These are phyloP conservation scores for Meles meles DNA, from an alignment of 2,113 vertebrate genomes.

Conservation along the genomic window DNA sequence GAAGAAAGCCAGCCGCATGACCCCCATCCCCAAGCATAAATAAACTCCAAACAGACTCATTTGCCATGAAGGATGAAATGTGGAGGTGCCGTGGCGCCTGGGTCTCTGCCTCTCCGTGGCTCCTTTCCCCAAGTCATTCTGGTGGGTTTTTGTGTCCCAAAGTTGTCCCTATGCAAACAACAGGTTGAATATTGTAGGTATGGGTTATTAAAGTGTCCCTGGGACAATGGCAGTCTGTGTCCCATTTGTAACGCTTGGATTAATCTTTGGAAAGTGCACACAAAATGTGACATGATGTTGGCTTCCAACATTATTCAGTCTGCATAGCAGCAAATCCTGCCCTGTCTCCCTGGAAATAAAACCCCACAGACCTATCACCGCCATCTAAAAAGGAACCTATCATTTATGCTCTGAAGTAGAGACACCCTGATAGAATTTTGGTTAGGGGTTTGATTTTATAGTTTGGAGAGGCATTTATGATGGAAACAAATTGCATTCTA, in stretches of 20 bases:
- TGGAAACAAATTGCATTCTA: background rate
- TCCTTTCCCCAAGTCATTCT: slow-evolving; percentile 66
- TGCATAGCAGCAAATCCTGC: slow-evolving; percentile 91
- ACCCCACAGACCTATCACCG: slow-evolving; percentile 38
- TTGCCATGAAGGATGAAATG: slow-evolving; percentile 63
- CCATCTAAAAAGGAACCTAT: slow-evolving; percentile 40
- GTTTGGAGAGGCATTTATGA: background rate
- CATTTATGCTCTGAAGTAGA: background rate
- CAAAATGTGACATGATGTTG: slow-evolving; percentile 90
- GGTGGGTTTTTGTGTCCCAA: slow-evolving; percentile 85
- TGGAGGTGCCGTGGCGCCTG: slow-evolving; percentile 81
- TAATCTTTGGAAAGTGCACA: slow-evolving; percentile 89
- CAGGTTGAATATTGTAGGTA: slow-evolving; percentile 99
- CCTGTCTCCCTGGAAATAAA: slow-evolving; percentile 92
- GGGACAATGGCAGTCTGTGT: slow-evolving; percentile 98
- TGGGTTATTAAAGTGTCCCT: slow-evolving; percentile 98
- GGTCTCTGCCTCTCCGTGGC: slow-evolving; percentile 64
- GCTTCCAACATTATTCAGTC: slow-evolving; percentile 93
- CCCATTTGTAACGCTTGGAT: slow-evolving; percentile 97
- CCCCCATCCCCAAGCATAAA: slow-evolving; percentile 55
- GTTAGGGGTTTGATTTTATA: background rate
- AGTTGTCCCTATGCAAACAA: slow-evolving; percentile 95
- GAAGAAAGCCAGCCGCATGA: slow-evolving; percentile 6
- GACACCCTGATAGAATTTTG: background rate
- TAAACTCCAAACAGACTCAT: slow-evolving; percentile 52